A percentile compares a stretch with the other conserved stretches of the same genome.
Conservation (phyloP, 1,140 invertebrate species). For the Nilaparvata lugens region DNA sequence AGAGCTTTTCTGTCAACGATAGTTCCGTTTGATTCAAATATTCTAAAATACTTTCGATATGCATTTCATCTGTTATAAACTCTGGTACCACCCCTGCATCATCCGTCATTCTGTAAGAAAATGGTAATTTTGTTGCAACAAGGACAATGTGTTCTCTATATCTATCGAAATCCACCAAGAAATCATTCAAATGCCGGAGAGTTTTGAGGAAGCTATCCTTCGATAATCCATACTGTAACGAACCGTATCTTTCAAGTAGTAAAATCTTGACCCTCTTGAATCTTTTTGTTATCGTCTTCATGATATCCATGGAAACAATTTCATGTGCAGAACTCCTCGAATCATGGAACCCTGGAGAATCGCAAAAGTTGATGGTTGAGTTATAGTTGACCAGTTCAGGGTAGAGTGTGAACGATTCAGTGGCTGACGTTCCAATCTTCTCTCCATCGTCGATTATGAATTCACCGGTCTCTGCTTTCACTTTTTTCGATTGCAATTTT, state of each 20-base stretch:
- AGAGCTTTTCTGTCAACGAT: not conserved
- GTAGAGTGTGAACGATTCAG: not conserved
- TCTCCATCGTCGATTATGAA: not conserved
- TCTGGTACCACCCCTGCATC: not conserved
- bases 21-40: not conserved
- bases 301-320: too few relatives aligned
- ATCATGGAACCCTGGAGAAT: too few relatives aligned
- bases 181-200: too few relatives aligned
- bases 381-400: not conserved
- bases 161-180: not conserved
- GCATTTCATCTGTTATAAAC: too few relatives aligned
- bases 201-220: not conserved
- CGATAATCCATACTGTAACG: not conserved
- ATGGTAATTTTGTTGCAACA: not conserved
- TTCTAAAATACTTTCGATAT: not conserved
- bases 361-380: too few relatives aligned
- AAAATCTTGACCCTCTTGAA: not conserved
- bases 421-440: too few relatives aligned
- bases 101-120: too few relatives aligned
- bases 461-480: not conserved
- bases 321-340: too few relatives aligned
- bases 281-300: not conserved
- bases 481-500: too few relatives aligned
- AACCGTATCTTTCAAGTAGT: not conserved
- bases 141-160: not conserved